Base-by-base conservation (phyloP, 2,797 vertebrate genomes). In the Acestrorhynchus altus region DNA sequence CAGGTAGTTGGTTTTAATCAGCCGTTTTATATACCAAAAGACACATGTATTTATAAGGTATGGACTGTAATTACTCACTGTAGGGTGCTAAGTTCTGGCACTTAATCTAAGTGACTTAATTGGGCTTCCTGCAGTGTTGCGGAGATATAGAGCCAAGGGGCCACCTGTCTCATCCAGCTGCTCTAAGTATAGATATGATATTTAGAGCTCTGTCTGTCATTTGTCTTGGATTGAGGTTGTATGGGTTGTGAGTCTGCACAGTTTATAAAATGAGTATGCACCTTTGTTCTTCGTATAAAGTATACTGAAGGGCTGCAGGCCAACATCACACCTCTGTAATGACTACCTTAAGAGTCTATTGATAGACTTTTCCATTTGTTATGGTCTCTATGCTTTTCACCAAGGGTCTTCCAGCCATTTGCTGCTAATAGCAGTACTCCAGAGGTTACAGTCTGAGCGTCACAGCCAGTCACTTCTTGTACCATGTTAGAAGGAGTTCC, bases 221-320 rank as follows among this genome's bases (percentile, higher is more conserved):
- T 42, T 28, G 44, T 63, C 46, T 52, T 24, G 40, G 49, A 22
- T 47, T 6, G 54, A 22, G 28, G 13, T 60, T 71, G 67, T 52
- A 24, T n/a, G 35, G n/a, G 39, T 42, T 40, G 12, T 7, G 35
- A 15, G 13, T 57, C 12, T n/a, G 60, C 35, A 64, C 7, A 8
- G 40, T 74, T 26, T 20, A 46, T 42, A 52, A 63, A 70, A 18
- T 66, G 35, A 20, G 15, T 20, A 64, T 61, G 47, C 66, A 63
- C 31, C 54, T 54, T 59, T 15, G 12, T 8, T 7, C 31, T 47
- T n/a, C n/a, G n/a, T n/a, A n/a, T n/a, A n/a, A n/a, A n/a, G n/a
- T n/a, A n/a, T 35, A 42, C 39, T 64, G 3, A 26, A 66, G 24
- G 24, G 24, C 31, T 24, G 49, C 46, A 16, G 15, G 46, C 15